Evolutionary conservation across 2,888 invertebrate species (phyloP).

Genomic region (Tridacna gigas): DNA sequence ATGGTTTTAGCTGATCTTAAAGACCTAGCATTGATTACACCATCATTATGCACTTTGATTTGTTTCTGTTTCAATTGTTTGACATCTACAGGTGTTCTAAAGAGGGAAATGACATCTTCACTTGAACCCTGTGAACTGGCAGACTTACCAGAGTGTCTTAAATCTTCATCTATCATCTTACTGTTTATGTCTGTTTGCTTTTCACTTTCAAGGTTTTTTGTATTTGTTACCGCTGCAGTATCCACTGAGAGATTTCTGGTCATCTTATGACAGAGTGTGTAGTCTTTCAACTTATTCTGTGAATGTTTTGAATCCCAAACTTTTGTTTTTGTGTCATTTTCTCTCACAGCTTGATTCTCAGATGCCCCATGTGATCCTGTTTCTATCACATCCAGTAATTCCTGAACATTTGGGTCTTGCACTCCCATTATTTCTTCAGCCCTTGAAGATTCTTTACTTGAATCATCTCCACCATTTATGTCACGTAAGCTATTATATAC

Average conservation of each 20-base stretch:
- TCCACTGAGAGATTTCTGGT: background rate
- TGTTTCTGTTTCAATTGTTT: background rate
- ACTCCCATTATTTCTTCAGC: too few species aligned
- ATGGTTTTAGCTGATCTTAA: constrained; percentile 25
- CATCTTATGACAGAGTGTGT: background rate
- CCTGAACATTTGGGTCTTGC: background rate
- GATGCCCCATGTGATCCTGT: constrained; percentile 28
- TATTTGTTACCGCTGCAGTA: background rate
- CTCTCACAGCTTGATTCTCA: background rate
- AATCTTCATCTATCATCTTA: background rate
- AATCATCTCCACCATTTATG: too few species aligned
- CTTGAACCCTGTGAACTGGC: constrained; percentile 7
- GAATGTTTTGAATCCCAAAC: background rate
- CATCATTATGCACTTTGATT: background rate
- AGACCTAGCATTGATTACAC: constrained; percentile 21
- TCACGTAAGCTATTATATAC: too few species aligned
- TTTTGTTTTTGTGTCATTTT: background rate
- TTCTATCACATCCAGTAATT: constrained; percentile 21
- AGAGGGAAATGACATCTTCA: constrained; percentile 8
- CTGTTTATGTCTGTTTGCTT: background rate
- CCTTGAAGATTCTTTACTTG: too few species aligned
- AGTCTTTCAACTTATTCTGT: background rate
- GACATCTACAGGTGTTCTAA: constrained; percentile 17
- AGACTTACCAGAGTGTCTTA: constrained; percentile 1
- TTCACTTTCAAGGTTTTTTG: background rate